Evolutionary conservation across 2,797 vertebrate genomes (phyloP), one percentile per base, ranked within the genome.

Genomic region (Prunella strophiata): DNA sequence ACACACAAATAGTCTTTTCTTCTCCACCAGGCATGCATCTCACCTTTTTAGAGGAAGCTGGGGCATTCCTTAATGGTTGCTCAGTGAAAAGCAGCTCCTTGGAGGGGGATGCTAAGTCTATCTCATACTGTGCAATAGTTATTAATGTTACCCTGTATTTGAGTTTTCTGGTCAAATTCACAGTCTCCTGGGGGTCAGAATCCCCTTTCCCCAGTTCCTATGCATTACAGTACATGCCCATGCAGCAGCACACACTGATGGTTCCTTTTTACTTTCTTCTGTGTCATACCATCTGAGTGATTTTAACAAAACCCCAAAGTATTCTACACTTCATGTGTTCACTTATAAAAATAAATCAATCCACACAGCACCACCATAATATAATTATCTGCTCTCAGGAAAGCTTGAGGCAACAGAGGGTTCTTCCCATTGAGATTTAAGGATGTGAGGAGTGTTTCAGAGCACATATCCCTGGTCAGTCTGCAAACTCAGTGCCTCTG

Each of bases 171-270:
- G 18, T 65, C 23, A 62, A 62, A 52, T 50, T n/a, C 17, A 26
- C 10, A 3, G 2, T 36, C 19, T 78, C 65, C 22, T 72, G 8
- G 15, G 70, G 26, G 13, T 45, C 9, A 4, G 82, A 83, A 80
- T 80, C 20, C 38, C n/a, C 22, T 29, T 72, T 81, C 20, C n/a
- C 20, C 7, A 3, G 7, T 38, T 85, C 57, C 45, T 23, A 0
- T 50, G 34, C 10, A 3, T 16, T 50, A 13, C 10, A 5, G 1
- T 19, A 4, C 2, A 3, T 12, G 43, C 23, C 11, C 20, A 4
- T 12, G 30, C 36, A 34, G 25, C 29, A 58, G 27, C 4, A 3
- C 42, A 13, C 14, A 4, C 34, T 26, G 42, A 16, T 52, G 50
- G 38, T 57, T 77, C 40, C 23, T 51, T 61, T 63, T 73, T 30